Base-by-base conservation (phyloP, 2,888 invertebrate genomes). In the Tyria jacobaeae region DNA sequence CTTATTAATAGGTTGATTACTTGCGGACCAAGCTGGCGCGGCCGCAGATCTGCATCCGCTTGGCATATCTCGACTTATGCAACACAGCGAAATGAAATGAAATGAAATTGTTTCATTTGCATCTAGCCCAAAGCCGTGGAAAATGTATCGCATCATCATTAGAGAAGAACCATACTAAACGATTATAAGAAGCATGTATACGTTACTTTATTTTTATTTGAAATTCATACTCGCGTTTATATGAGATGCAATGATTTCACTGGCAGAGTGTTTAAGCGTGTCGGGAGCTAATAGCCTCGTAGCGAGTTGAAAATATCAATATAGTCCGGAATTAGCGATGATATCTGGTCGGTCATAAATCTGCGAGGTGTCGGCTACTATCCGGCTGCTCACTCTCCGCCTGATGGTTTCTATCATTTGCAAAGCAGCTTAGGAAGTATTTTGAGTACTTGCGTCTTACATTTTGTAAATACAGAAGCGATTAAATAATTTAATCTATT, bases 1-100 rank as follows among this genome's bases (percentile, higher is more conserved):
- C 86, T 88, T 93, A 94, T 93, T 92, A 94, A 94, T 94, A 91
- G 93, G 91, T 90, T 90, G 93, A 92, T 94, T 93, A 92, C 86
- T 89, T 87, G 89, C 87, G 89, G 91, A 86, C 85, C 86, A 84
- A 76, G 81, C 80, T 69, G 70, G 73, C 70, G 75, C 70, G 81
- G 80, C 75, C 76, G 64, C 70, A 71, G 70, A 72, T 73, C 69
- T 75, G 75, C 79, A 79, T 78, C 76, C 74, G 71, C 79, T 77
- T 75, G 69, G 44, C 71, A 71, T 70, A 71, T 71, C 75, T 77
- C 76, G 69, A 79, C 76, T 83, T 86, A 85, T 81, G 81, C 84
- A 85, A 85, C 81, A 44, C 6, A 55, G 17, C 78, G 60, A 79
- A 78, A 79, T 84, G 84, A 83, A 82, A 83, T 81, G 83, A 85